Evolutionary conservation across 2,113 vertebrate genomes (phyloP).

Genomic region (Talpa occidentalis): DNA sequence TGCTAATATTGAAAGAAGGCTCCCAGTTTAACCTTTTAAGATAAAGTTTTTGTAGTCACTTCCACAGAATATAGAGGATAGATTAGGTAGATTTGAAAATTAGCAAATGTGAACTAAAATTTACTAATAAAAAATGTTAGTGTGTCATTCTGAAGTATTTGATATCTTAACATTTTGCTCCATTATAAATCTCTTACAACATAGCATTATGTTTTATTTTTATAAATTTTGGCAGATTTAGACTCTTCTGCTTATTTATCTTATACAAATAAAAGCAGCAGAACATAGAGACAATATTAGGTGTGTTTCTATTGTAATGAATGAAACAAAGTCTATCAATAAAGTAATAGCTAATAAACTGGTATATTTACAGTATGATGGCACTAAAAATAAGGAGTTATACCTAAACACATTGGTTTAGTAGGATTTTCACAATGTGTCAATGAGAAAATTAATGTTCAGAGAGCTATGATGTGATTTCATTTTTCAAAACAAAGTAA

Average conservation of each 20-base stretch:
- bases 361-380: not conserved
- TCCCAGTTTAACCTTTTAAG: not conserved
- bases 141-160: not conserved
- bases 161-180: conserved; percentile 43
- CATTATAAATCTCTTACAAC: conserved; percentile 3
- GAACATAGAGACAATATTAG: not conserved
- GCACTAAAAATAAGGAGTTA: not conserved
- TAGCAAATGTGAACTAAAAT: not conserved
- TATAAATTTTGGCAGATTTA: conserved; percentile 4
- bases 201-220: conserved; percentile 29
- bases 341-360: not conserved
- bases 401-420: not conserved
- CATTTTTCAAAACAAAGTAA: not conserved
- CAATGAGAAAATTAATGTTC: conserved; percentile 5
- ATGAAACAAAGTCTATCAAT: not conserved
- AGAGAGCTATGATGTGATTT: not conserved
- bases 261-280: not conserved
- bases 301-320: conserved; percentile 11
- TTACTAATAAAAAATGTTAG: too few relatives aligned
- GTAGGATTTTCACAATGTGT: not conserved
- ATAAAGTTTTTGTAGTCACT: not conserved
- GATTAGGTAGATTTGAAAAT: not conserved
- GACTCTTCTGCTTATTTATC: conserved; percentile 24
- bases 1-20: not conserved
- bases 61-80: not conserved